Percentiles rank a stretch among this genome's conserved stretches.
These are phyloP conservation scores for Anarrhichthys ocellatus DNA, from an alignment of 2,113 vertebrate genomes.

Conservation along the genomic window DNA sequence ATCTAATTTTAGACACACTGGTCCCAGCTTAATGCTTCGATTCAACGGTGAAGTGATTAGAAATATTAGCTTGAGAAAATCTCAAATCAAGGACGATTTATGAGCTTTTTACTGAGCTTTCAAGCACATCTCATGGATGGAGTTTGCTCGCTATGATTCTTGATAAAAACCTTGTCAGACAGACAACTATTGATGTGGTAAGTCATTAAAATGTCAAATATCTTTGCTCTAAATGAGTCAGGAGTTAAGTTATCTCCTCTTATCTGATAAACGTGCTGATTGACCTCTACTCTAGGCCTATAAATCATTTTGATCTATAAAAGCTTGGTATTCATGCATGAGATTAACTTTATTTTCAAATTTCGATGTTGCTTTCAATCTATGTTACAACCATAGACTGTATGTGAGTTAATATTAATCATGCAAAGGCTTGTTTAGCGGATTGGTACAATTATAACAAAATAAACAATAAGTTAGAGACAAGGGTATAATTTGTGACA, in stretches of 20 bases:
- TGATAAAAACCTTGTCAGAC: neutral
- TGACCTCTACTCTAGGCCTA: neutral
- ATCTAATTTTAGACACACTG: neutral
- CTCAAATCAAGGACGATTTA: too few species aligned
- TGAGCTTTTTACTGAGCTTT: neutral
- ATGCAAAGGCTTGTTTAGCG: neutral
- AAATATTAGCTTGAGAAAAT: neutral
- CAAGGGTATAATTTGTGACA: neutral
- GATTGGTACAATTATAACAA: neutral
- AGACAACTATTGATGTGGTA: neutral
- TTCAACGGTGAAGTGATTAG: neutral
- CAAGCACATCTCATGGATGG: neutral
- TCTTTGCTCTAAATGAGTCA: neutral
- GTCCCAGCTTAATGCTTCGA: neutral
- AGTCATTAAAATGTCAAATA: neutral
- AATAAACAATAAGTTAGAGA: too few species aligned
- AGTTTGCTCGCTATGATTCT: neutral
- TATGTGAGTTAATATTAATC: constrained; percentile 8
- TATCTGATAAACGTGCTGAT: neutral
- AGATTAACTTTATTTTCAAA: neutral
- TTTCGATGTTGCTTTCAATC: neutral
- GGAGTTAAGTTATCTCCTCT: neutral
- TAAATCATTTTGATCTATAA: neutral
- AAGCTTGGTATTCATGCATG: neutral
- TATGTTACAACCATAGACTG: neutral